phyloP scores from a whole-genome alignment of 2,797 vertebrate species.

The Iguana delicatissima region DNA sequence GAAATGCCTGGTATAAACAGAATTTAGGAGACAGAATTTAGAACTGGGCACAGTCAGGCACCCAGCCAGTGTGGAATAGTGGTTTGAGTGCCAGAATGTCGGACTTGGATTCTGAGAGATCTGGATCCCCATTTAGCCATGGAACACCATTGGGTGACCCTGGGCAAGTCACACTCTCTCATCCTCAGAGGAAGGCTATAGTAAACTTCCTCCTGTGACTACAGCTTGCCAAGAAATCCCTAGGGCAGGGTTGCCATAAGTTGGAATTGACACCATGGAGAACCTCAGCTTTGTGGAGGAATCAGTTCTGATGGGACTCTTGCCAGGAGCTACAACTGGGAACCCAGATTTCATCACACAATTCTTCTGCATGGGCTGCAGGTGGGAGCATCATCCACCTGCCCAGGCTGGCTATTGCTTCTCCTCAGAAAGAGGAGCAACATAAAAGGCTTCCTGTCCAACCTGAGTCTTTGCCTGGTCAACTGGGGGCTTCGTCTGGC shows the following conservation, averaged over 20 bases:
- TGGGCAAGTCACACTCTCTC: too few relatives aligned
- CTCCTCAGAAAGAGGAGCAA: too few relatives aligned
- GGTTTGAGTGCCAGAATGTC: too few relatives aligned
- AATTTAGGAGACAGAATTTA: not conserved
- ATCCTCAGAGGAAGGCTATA: too few relatives aligned
- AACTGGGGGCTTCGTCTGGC: not conserved
- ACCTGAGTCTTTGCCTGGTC: not conserved
- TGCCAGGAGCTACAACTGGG: not conserved
- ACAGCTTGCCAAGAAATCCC: too few relatives aligned
- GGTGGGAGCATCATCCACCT: not conserved
- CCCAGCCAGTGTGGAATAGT: too few relatives aligned
- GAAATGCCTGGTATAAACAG: not conserved
- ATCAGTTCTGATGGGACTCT: not conserved
- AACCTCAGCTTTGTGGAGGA: too few relatives aligned
- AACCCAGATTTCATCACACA: not conserved
- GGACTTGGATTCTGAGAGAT: too few relatives aligned
- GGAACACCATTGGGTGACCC: too few relatives aligned
- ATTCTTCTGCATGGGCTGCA: not conserved
- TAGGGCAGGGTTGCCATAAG: too few relatives aligned
- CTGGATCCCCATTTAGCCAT: too few relatives aligned
- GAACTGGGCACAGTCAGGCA: not conserved
- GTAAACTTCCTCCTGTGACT: too few relatives aligned
- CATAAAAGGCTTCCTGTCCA: not conserved
- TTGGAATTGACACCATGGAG: not conserved
- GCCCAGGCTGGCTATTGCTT: not conserved